Percentiles rank a stretch among this genome's conserved stretches.
These are phyloP conservation scores for Galaxias olidus DNA, from an alignment of 2,797 vertebrate genomes.

Conservation along the genomic window DNA sequence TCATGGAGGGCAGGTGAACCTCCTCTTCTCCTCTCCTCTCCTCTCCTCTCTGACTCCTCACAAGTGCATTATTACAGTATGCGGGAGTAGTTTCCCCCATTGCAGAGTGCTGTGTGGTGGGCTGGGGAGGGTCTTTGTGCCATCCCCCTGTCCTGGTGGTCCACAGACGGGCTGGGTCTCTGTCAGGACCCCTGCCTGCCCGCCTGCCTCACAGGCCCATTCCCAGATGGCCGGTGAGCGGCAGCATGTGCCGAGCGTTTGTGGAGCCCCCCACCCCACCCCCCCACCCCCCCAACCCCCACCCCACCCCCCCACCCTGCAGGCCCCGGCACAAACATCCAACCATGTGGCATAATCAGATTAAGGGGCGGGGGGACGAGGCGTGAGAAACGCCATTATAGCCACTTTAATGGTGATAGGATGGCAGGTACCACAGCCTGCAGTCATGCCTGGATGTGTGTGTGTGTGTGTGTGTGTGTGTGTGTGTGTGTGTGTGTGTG, in stretches of 20 bases:
- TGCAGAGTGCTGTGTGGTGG: too few species aligned
- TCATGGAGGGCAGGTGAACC: constrained; percentile 50
- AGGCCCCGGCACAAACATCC: constrained; percentile 45
- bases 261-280: constrained; percentile 34
- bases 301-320: too few species aligned
- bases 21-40: too few species aligned
- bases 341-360: constrained; percentile 73
- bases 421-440: constrained; percentile 47
- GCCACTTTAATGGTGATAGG: constrained; percentile 52
- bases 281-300: too few species aligned
- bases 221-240: constrained; percentile 37
- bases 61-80: constrained; percentile 32
- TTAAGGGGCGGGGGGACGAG: constrained; percentile 47
- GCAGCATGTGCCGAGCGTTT: constrained; percentile 24
- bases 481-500: constrained; percentile 15
- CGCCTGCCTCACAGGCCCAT: neutral
- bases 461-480: constrained; percentile 12
- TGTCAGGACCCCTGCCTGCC: constrained; percentile 22
- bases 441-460: constrained; percentile 6
- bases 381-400: constrained; percentile 56
- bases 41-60: constrained; percentile 17
- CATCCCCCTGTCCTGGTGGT: neutral
- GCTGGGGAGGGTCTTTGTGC: too few species aligned
- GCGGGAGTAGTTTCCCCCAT: constrained; percentile 19
- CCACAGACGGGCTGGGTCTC: constrained; percentile 22